phyloP scores from a whole-genome alignment of 2,113 vertebrate species.

The Ifrita kowaldi region DNA sequence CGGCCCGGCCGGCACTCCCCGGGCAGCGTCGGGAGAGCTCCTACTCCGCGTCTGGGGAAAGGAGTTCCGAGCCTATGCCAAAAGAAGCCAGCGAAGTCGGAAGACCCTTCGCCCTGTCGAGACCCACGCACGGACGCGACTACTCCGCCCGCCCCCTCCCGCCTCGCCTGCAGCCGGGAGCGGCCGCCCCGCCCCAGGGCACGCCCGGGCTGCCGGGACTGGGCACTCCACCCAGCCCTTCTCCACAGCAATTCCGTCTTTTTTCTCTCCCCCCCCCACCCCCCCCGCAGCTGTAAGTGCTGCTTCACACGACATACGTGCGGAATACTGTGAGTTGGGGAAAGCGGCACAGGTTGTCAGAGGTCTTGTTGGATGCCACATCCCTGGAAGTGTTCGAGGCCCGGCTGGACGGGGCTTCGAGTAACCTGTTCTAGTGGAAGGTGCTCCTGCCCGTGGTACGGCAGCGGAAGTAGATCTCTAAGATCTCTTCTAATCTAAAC shows the following conservation, averaged over 20 bases:
- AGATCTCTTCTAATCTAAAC: not conserved
- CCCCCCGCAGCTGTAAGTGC: not conserved
- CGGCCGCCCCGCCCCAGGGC: not conserved
- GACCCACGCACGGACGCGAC: not conserved
- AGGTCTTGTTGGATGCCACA: not conserved
- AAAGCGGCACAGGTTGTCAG: not conserved
- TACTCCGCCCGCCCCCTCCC: not conserved
- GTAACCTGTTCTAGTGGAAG: too few species aligned
- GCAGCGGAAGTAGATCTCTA: not conserved
- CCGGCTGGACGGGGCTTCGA: not conserved
- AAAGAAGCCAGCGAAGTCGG: too few species aligned
- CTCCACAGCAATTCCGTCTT: accelerated
- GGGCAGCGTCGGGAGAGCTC: not conserved
- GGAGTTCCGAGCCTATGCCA: not conserved
- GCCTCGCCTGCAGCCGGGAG: not conserved
- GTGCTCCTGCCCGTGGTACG: too few species aligned
- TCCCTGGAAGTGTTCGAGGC: not conserved
- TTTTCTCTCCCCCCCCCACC: accelerated
- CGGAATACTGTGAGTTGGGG: accelerated
- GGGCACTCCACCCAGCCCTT: not conserved
- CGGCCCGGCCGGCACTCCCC: too few species aligned
- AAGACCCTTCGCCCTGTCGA: accelerated
- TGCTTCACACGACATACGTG: accelerated
- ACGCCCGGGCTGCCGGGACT: not conserved
- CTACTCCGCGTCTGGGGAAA: not conserved